phyloP scores from a whole-genome alignment of 2,797 vertebrate genomes.

The Anableps anableps region DNA sequence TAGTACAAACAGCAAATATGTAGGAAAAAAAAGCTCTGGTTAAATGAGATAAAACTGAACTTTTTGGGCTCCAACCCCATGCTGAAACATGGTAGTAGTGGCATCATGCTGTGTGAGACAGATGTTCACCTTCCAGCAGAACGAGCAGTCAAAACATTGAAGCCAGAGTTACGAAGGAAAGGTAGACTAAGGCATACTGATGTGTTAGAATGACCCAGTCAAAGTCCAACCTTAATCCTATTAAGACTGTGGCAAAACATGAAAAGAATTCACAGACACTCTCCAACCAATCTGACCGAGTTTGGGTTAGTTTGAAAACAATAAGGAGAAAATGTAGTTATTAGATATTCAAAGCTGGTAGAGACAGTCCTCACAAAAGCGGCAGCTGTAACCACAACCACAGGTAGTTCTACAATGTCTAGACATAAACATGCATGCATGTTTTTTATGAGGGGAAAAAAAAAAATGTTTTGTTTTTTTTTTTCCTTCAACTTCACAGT shows the following conservation, averaged over 20 bases:
- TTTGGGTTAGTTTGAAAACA: background rate
- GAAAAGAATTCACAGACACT: background rate
- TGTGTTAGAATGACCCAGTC: background rate
- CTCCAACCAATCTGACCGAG: background rate
- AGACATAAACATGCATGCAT: background rate
- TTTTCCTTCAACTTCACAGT: background rate
- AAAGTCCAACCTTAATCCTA: background rate
- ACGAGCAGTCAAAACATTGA: too few relatives aligned
- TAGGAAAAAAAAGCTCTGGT: background rate
- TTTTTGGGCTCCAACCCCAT: background rate
- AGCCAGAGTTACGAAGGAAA: background rate
- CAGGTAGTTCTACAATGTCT: background rate
- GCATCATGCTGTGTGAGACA: too few relatives aligned
- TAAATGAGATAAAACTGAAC: background rate
- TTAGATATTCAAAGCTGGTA: background rate
- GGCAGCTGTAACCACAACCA: background rate
- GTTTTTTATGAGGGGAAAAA: background rate
- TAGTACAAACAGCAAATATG: background rate
- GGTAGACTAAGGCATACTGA: background rate
- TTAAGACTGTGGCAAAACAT: background rate
- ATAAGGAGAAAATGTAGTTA: background rate
- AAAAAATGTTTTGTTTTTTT: too few relatives aligned
- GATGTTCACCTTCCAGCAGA: too few relatives aligned
- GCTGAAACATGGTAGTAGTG: too few relatives aligned
- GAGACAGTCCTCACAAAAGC: background rate